Base-by-base conservation (phyloP, 1,140 invertebrate species). In the Theocolax elegans region DNA sequence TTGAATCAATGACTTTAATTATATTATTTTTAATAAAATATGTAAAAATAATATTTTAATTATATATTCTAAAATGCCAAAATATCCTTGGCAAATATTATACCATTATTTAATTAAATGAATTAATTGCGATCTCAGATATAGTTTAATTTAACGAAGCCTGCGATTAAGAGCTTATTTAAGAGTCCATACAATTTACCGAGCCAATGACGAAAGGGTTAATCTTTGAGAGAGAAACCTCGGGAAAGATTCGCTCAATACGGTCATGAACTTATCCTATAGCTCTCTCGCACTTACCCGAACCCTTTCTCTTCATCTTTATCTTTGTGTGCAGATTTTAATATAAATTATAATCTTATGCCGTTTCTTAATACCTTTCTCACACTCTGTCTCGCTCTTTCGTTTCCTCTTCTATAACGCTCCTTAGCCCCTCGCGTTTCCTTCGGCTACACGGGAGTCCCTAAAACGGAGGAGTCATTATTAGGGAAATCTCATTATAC, bases 301-400 rank as follows among this genome's bases (percentile, higher is more conserved):
- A 44, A 27, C 25, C 44, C 56, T 72, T 68, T 67, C 74, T 77
- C 77, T 69, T 77, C 77, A 13, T 82, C 82, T 85, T 84, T 84
- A 84, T 85, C 82, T 84, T 77, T 76, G 79, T 76, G 80, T 80
- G 80, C 82, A 81, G 83, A 84, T 84, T 85, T 84, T 84, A 84
- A 84, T 85, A 84, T 85, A 84, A 84, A 85, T 85, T 84, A 85
- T 83, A 84, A 85, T 85, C 83, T 84, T 81, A 82, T 83, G 80
- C 81, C 80, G 73, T 84, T 85, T 83, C 83, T 84, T 83, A 83
- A 83, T 84, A 83, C 80, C 77, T 77, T 73, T 77, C 68, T 73
- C 74, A 48, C 67, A 44, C 67, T 65, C 53, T 65, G 42, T 60
- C 44, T 56, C 72, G 53, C 58, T 63, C 40, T 48, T 9, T 42